A percentile compares a stretch with the other conserved stretches of the same genome.
phyloP scores from a whole-genome alignment of 2,888 invertebrate genomes.

The Ophion ventricosus region DNA sequence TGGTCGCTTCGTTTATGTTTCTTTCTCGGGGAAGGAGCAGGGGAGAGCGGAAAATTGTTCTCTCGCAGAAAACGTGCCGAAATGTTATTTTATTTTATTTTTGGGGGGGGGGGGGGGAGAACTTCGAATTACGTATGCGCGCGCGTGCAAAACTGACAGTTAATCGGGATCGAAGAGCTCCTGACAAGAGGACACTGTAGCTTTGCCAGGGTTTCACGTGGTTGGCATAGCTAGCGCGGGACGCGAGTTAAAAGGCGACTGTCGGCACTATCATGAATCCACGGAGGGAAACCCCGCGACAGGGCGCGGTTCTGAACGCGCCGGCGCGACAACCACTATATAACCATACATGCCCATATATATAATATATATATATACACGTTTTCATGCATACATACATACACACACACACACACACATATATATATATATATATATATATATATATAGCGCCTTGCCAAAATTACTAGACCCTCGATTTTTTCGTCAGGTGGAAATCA shows the following conservation, averaged over 20 bases:
- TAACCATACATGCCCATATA: conserved; percentile 32
- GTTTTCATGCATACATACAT: conserved; percentile 4
- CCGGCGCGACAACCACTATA: conserved; percentile 75
- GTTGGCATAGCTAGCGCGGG: conserved; percentile 69
- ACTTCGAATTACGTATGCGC: conserved; percentile 5
- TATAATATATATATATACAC: conserved; percentile 13
- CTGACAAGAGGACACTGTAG: conserved; percentile 40
- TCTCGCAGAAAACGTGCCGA: background rate
- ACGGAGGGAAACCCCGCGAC: conserved; percentile 73
- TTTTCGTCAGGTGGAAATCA: background rate
- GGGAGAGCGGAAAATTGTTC: background rate
- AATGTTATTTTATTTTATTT: background rate
- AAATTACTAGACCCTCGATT: background rate
- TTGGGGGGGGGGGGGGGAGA: too few relatives aligned
- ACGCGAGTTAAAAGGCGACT: conserved; percentile 75
- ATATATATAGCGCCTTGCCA: background rate
- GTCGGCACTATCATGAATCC: conserved; percentile 71
- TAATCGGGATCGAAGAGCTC: conserved; percentile 34
- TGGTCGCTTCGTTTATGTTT: background rate
- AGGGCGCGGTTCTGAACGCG: conserved; percentile 82
- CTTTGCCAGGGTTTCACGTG: conserved; percentile 68
- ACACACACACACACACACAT: background rate
- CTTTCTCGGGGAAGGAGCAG: background rate
- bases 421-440: background rate
- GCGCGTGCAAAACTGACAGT: conserved; percentile 27